phyloP scores from a whole-genome alignment of 2,888 invertebrate genomes.

The Pristionchus japonicus region DNA sequence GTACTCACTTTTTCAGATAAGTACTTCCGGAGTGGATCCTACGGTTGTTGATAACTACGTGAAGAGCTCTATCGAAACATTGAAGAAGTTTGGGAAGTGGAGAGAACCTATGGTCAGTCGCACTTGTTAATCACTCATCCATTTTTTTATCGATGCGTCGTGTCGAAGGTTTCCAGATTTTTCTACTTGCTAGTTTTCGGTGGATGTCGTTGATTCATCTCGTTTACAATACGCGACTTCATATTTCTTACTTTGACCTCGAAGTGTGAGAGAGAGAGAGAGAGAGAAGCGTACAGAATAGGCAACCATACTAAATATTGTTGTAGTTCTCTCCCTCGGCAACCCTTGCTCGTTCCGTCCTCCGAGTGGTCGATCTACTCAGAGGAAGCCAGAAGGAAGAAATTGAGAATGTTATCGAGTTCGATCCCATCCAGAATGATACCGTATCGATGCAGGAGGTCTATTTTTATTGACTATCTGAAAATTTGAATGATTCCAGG shows the following conservation, averaged over 20 bases:
- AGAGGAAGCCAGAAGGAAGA: background rate
- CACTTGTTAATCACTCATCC: background rate
- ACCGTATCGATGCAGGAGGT: background rate
- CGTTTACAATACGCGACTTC: too few species aligned
- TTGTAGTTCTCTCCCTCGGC: background rate
- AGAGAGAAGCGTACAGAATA: too few species aligned
- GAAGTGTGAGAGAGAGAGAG: too few species aligned
- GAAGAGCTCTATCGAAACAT: background rate
- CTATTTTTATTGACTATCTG: background rate
- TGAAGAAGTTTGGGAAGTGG: constrained; percentile 29
- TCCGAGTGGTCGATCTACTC: background rate
- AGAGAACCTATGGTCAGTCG: background rate
- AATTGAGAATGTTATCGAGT: background rate
- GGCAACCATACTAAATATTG: too few species aligned
- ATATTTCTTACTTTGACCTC: too few species aligned
- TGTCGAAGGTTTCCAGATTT: too few species aligned
- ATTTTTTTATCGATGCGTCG: too few species aligned
- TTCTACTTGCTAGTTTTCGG: too few species aligned
- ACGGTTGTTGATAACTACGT: background rate
- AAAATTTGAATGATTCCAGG: background rate
- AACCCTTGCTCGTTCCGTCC: background rate
- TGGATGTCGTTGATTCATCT: too few species aligned
- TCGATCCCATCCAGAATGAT: background rate
- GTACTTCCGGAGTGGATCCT: background rate
- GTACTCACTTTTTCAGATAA: background rate